A percentile compares a stretch with the other conserved stretches of the same genome.
These are phyloP conservation scores for Euzophera pinguis DNA, from an alignment of 2,888 invertebrate genomes.

Conservation along the genomic window DNA sequence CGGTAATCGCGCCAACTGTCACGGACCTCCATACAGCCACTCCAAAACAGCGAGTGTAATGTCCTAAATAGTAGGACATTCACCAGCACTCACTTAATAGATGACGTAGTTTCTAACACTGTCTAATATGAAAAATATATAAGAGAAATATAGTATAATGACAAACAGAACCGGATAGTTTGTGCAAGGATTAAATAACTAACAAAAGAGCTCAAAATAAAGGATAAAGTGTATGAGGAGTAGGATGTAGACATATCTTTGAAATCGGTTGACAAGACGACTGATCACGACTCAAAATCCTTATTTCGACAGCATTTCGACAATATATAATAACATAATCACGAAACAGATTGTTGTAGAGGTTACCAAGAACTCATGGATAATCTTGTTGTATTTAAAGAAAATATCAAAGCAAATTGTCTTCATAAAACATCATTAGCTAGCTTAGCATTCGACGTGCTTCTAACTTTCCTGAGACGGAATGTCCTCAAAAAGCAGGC, in stretches of 20 bases:
- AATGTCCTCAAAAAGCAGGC: constrained; percentile 43
- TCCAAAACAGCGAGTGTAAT: constrained; percentile 14
- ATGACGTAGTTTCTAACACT: background rate
- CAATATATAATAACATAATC: background rate
- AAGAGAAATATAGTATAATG: background rate
- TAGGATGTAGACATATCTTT: too few relatives aligned
- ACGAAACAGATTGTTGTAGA: background rate
- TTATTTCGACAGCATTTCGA: background rate
- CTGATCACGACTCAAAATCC: too few relatives aligned
- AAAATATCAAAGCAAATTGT: background rate
- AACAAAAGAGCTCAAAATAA: too few relatives aligned
- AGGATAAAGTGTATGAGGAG: too few relatives aligned
- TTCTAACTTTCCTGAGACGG: constrained; percentile 41
- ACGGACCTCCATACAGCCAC: constrained; percentile 35
- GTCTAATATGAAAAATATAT: background rate
- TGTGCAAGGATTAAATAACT: background rate
- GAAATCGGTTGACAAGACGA: too few relatives aligned
- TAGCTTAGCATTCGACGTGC: constrained; percentile 32
- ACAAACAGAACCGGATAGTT: background rate
- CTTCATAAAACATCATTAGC: constrained; percentile 22
- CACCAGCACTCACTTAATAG: background rate
- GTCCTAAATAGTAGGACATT: constrained; percentile 13
- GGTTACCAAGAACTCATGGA: background rate
- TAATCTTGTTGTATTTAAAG: background rate
- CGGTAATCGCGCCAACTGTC: constrained; percentile 50